Conservation (phyloP, 2,888 invertebrate species). For the Lepidochrysops patricia region DNA sequence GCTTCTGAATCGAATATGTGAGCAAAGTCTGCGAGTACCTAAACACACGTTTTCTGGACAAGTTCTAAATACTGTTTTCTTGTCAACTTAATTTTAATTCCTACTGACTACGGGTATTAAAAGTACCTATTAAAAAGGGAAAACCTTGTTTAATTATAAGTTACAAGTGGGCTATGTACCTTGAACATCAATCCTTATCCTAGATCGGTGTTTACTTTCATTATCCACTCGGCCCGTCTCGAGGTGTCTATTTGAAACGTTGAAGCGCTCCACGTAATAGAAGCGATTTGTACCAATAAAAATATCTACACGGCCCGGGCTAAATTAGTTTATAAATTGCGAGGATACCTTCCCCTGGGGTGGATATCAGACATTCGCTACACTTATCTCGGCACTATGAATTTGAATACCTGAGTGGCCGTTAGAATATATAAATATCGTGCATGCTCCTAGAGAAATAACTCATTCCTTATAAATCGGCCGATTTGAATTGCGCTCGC, state of each 20-base stretch:
- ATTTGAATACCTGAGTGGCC: constrained; percentile 50
- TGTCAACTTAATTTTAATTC: too few species aligned
- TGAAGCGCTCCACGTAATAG: constrained; percentile 21
- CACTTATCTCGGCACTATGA: constrained; percentile 42
- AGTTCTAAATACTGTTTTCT: too few species aligned
- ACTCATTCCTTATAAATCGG: constrained; percentile 69
- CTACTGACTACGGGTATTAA: too few species aligned
- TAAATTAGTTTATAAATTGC: constrained; percentile 23
- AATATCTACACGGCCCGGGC: constrained; percentile 19
- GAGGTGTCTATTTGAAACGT: constrained; percentile 17
- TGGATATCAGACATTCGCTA: constrained; percentile 37
- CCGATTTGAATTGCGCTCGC: constrained; percentile 67
- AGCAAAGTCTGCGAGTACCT: too few species aligned
- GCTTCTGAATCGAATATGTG: too few species aligned
- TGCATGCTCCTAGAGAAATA: constrained; percentile 53
- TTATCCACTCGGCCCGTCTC: constrained; percentile 8
- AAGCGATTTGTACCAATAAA: constrained; percentile 25
- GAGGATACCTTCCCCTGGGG: constrained; percentile 25
- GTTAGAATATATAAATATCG: constrained; percentile 64
- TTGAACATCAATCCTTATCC: constrained; percentile 1
- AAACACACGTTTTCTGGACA: too few species aligned
- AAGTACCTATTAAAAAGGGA: neutral
- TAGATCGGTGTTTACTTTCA: constrained; percentile 12
- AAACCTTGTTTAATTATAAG: neutral
- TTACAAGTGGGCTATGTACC: neutral